Conservation (phyloP, 2,888 invertebrate species). For the Melinaea menophilus region DNA sequence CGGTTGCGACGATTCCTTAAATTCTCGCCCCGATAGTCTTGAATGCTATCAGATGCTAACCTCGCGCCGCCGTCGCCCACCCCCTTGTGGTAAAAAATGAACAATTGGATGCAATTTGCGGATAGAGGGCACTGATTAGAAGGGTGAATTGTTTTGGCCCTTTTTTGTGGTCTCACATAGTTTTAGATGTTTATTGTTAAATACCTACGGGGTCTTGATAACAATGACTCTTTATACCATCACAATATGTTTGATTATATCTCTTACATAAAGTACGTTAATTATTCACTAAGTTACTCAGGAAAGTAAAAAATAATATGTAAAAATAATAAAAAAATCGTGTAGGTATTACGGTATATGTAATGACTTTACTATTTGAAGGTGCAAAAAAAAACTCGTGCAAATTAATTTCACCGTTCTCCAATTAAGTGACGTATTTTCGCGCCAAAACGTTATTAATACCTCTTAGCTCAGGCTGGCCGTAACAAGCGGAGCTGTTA, state of each 20-base stretch:
- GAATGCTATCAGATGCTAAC: slow-evolving; percentile 56
- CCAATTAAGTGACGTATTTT: slow-evolving; percentile 53
- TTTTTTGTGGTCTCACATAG: slow-evolving; percentile 58
- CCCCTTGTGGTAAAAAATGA: slow-evolving; percentile 72
- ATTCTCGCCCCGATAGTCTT: slow-evolving; percentile 63
- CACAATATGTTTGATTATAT: too few species aligned
- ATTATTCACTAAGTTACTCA: too few species aligned
- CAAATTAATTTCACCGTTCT: slow-evolving; percentile 39
- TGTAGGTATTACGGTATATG: too few species aligned
- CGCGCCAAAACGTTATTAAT: slow-evolving; percentile 59
- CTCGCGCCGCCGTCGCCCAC: not conserved
- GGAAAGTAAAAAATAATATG: too few species aligned
- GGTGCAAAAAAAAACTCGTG: slow-evolving; percentile 14
- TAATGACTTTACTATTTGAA: not conserved
- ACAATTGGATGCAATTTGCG: slow-evolving; percentile 78
- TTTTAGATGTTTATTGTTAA: slow-evolving; percentile 39
- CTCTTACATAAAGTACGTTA: too few species aligned
- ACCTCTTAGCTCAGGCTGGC: slow-evolving; percentile 48
- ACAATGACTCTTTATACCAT: too few species aligned
- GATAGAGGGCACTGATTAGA: slow-evolving; percentile 73
- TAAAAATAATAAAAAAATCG: too few species aligned
- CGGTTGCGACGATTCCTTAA: slow-evolving; percentile 27
- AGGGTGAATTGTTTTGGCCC: slow-evolving; percentile 66
- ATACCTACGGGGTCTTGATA: not conserved
- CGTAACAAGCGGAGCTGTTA: slow-evolving; percentile 56